phyloP scores from a whole-genome alignment of 1,140 invertebrate genomes.

The Condylostylus longicornis region DNA sequence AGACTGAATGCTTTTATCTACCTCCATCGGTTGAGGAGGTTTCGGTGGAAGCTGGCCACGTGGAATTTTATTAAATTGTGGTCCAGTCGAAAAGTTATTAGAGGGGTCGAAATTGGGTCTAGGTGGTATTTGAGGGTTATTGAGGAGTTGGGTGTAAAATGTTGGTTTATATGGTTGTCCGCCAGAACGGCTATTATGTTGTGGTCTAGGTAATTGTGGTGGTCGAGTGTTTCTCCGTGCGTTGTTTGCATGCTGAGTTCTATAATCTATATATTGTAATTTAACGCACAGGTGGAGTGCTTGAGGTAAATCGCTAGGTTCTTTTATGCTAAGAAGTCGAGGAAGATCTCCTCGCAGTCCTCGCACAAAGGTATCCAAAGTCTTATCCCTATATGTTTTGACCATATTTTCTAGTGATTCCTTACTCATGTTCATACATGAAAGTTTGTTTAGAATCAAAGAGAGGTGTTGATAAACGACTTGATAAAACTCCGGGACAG shows the following conservation, averaged over 20 bases:
- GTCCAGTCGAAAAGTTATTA: too few relatives aligned
- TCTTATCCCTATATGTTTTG: constrained; percentile 2
- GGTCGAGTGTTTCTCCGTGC: too few relatives aligned
- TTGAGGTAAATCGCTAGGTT: constrained; percentile 4
- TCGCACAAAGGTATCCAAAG: constrained; percentile 6
- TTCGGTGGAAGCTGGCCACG: too few relatives aligned
- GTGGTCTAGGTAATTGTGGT: too few relatives aligned
- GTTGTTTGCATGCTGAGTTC: neutral
- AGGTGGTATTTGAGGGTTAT: too few relatives aligned
- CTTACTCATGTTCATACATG: neutral
- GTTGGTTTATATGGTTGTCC: too few relatives aligned
- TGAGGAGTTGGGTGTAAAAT: too few relatives aligned
- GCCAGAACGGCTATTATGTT: too few relatives aligned
- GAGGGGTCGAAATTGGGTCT: too few relatives aligned
- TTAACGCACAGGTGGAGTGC: neutral
- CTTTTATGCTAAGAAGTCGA: constrained; percentile 5
- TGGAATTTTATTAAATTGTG: too few relatives aligned
- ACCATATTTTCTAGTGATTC: neutral
- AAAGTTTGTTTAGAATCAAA: neutral
- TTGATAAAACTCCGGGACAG: constrained; percentile 10
- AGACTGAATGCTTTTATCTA: too few relatives aligned
- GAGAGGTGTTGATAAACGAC: neutral
- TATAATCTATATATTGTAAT: neutral
- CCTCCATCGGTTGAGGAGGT: too few relatives aligned
- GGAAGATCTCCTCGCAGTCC: constrained; percentile 7